phyloP scores from a whole-genome alignment of 2,888 invertebrate genomes.

The Endomychus coccineus region DNA sequence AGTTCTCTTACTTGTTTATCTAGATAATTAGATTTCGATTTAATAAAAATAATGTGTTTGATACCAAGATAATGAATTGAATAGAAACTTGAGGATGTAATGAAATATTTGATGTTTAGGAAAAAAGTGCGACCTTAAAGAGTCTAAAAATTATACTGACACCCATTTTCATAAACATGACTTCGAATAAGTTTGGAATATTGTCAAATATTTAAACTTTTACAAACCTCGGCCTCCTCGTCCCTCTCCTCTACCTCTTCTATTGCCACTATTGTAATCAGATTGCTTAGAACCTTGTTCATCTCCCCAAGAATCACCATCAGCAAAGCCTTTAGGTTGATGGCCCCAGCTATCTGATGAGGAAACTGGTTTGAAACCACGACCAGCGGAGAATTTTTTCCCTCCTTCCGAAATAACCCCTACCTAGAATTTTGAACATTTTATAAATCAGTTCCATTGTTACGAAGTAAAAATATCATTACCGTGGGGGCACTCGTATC shows the following conservation, averaged over 20 bases:
- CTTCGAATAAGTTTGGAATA: not conserved
- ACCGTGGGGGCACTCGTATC: too few relatives aligned
- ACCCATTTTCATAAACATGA: not conserved
- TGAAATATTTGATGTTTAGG: too few relatives aligned
- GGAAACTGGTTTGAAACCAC: constrained; percentile 47
- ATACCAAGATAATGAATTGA: too few relatives aligned
- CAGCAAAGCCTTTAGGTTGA: constrained; percentile 12
- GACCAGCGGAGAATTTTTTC: constrained; percentile 46
- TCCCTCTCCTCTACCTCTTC: constrained; percentile 39
- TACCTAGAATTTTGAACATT: too few relatives aligned
- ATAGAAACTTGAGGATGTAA: too few relatives aligned
- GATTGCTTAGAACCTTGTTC: constrained; percentile 3
- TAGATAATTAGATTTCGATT: too few relatives aligned
- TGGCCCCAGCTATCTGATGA: constrained; percentile 19
- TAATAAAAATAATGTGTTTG: too few relatives aligned
- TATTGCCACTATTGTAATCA: constrained; percentile 15
- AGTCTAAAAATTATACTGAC: not conserved
- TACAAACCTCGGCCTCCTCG: constrained; percentile 28
- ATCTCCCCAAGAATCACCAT: constrained; percentile 20
- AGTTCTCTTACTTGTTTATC: too few relatives aligned
- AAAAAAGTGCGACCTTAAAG: too few relatives aligned
- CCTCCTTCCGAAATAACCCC: constrained; percentile 46
- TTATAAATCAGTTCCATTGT: too few relatives aligned
- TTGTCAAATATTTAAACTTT: too few relatives aligned
- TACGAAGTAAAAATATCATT: too few relatives aligned